These are phyloP conservation scores for Drosophila rhopaloa DNA, from an alignment of 1,140 invertebrate genomes.

Conservation along the genomic window DNA sequence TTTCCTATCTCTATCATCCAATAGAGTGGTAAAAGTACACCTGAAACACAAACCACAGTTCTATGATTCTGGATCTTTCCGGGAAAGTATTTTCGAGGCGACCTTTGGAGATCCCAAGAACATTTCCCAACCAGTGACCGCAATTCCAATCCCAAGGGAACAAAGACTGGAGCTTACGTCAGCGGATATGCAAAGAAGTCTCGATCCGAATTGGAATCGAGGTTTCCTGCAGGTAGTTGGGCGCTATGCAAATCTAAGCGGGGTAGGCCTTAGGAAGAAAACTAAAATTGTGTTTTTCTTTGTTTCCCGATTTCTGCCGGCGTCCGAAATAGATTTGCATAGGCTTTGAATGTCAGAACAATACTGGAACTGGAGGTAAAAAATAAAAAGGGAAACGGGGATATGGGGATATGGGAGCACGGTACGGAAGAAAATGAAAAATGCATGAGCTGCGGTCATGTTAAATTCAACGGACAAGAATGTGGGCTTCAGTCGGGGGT, in stretches of 20 bases:
- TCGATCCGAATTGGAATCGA: slow-evolving; percentile 34
- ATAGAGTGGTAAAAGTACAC: slow-evolving; percentile 11
- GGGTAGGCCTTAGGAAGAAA: slow-evolving; percentile 26
- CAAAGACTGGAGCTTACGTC: slow-evolving; percentile 52
- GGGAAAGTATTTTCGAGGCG: too few relatives aligned
- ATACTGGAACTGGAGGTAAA: slow-evolving; percentile 9
- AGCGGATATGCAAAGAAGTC: slow-evolving; percentile 64
- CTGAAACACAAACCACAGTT: not conserved
- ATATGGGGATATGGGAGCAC: slow-evolving; percentile 9
- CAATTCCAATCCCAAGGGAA: slow-evolving; percentile 6
- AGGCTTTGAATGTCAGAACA: slow-evolving; percentile 68
- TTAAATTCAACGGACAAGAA: slow-evolving; percentile 65
- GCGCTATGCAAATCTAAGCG: slow-evolving; percentile 56
- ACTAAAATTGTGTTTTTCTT: slow-evolving; percentile 51
- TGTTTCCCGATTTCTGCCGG: slow-evolving; percentile 57
- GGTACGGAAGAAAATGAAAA: slow-evolving; percentile 60
- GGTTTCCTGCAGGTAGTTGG: slow-evolving; percentile 59
- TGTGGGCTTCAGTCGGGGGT: slow-evolving; percentile 35
- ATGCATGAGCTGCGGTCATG: slow-evolving; percentile 70
- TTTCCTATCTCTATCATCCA: slow-evolving; percentile 13
- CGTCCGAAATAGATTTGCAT: slow-evolving; percentile 67
- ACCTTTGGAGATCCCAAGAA: not conserved
- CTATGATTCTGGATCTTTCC: slow-evolving; percentile 15
- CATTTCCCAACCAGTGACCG: slow-evolving; percentile 3
- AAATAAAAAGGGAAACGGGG: slow-evolving; percentile 1